Evolutionary conservation across 2,113 vertebrate genomes (phyloP).

Genomic region (Camelus dromedarius): DNA sequence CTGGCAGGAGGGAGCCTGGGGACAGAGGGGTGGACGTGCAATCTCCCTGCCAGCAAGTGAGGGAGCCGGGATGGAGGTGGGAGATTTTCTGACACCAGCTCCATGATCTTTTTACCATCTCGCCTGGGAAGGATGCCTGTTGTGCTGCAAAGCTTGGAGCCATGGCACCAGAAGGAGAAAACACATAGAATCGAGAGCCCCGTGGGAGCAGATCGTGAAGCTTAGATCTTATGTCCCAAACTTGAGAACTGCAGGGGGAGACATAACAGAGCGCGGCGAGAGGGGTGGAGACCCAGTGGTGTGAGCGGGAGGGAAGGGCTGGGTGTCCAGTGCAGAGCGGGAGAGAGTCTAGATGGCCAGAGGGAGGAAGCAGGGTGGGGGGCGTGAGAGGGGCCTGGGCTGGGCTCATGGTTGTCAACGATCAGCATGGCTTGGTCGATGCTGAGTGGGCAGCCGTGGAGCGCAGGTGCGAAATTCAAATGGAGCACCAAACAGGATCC

Average conservation of each 20-base stretch:
- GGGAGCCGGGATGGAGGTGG: neutral
- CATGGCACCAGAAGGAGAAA: neutral
- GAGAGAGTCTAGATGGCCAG: neutral
- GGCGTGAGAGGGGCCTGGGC: accelerated
- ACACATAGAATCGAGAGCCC: neutral
- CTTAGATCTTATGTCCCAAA: neutral
- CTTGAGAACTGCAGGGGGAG: neutral
- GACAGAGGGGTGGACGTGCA: neutral
- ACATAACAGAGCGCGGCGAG: neutral
- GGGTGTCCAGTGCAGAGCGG: neutral
- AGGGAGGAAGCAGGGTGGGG: neutral
- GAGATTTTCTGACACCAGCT: neutral
- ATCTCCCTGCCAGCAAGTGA: neutral
- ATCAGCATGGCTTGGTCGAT: neutral
- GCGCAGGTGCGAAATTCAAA: accelerated
- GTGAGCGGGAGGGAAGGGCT: too few relatives aligned
- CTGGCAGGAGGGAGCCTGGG: neutral
- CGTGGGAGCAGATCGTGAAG: neutral
- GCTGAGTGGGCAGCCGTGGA: neutral
- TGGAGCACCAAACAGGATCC: neutral
- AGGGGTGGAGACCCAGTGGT: neutral
- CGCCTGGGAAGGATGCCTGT: accelerated
- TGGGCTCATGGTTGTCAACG: neutral
- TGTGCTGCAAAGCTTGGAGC: neutral
- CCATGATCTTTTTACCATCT: neutral